Conservation (phyloP, 2,113 vertebrate genomes). For the Otis tarda region DNA sequence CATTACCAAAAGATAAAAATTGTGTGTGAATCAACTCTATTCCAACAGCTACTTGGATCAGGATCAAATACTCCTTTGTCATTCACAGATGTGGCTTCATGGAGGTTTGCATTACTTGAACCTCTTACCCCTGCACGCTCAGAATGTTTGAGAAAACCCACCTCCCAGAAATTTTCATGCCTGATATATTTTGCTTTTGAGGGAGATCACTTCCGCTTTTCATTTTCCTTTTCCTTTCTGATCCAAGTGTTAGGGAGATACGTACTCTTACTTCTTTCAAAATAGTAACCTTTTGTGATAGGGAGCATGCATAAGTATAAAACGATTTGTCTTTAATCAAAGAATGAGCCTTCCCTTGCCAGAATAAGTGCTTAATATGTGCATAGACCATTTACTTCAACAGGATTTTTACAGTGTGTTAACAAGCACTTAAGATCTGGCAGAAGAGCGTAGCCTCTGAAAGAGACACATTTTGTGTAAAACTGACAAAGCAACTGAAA, state of each 20-base stretch:
- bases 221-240: neutral
- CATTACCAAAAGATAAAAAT: neutral
- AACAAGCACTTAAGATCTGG: neutral
- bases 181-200: neutral
- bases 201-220: neutral
- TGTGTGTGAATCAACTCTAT: neutral
- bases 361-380: neutral
- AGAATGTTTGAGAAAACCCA: neutral
- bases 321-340: neutral
- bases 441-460: neutral
- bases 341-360: neutral
- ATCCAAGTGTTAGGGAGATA: neutral
- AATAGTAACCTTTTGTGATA: neutral
- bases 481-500: neutral
- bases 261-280: neutral
- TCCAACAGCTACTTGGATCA: neutral
- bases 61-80: neutral
- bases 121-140: neutral
- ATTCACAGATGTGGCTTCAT: neutral
- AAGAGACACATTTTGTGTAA: neutral
- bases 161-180: neutral
- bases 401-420: neutral
- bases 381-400: neutral
- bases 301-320: neutral
- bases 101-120: neutral